These are phyloP conservation scores for Lota lota DNA, from an alignment of 2,113 vertebrate genomes.

Conservation along the genomic window DNA sequence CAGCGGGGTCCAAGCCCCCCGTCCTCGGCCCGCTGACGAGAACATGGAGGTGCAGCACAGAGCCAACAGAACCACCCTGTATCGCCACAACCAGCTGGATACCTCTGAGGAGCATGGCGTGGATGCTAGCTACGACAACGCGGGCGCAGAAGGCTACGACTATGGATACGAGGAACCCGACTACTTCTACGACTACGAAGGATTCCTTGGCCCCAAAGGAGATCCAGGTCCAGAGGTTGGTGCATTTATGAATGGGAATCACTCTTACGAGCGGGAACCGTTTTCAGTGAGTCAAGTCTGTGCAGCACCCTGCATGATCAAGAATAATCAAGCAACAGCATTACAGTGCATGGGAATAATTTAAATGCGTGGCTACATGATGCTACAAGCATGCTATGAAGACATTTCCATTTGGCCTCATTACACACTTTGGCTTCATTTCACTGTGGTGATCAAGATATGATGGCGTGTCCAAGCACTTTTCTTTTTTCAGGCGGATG, in stretches of 20 bases:
- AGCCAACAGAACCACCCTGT: constrained; percentile 73
- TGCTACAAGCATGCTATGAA: not conserved
- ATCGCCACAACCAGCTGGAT: constrained; percentile 71
- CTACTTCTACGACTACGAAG: constrained; percentile 80
- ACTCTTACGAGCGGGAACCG: not conserved
- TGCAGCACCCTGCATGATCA: constrained; percentile 18
- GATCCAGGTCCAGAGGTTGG: constrained; percentile 90
- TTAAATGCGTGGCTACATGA: not conserved
- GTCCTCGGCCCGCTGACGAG: constrained; percentile 46
- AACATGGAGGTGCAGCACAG: constrained; percentile 61
- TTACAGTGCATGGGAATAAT: constrained; percentile 28
- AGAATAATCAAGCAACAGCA: constrained; percentile 26
- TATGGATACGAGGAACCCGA: constrained; percentile 86
- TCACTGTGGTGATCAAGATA: constrained; percentile 50
- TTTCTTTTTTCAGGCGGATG: constrained; percentile 40
- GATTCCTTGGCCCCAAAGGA: constrained; percentile 86
- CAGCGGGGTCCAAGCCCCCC: constrained; percentile 19
- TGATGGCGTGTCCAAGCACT: constrained; percentile 41
- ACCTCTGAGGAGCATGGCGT: constrained; percentile 64
- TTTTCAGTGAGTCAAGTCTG: constrained; percentile 22
- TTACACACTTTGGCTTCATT: constrained; percentile 31
- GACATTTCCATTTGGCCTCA: not conserved
- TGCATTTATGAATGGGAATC: constrained; percentile 41
- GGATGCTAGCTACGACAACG: constrained; percentile 75
- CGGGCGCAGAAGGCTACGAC: constrained; percentile 77